Base-by-base conservation (phyloP, 2,113 vertebrate species). In the Neolamprologus tretocephalus region DNA sequence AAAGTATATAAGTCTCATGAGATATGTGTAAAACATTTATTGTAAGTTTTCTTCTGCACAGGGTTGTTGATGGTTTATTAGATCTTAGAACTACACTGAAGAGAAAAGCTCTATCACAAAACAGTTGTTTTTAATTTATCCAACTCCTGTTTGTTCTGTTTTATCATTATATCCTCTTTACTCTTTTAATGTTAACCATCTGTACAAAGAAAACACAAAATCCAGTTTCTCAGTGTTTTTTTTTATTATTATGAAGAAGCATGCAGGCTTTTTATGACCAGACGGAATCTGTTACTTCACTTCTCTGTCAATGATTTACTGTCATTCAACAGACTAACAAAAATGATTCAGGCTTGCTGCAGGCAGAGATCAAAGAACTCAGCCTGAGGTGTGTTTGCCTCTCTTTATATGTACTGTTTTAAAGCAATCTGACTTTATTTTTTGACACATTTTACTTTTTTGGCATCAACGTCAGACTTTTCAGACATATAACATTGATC, bases 221-320 rank as follows among this genome's bases (percentile, higher is more conserved):
- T 42, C 14, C 4, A 26, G 14, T 23, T 26, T 45, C 40, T 73
- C 40, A 28, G 12, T 45, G 8, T 1, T 3, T 4, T 42, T 8
- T 40, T 35, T 13, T 58, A 1, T 71, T 73, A 8, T 78, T 49
- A 19, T 49, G 45, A 78, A 31, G 73, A 78, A 78, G 28, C 16
- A 78, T 45, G 3, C 0, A 0, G 26, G 26, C 9, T 31, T 78
- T 78, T 78, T 49, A n/a, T 49, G 26, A 49, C 42, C 4, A 78
- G 45, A 31, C 1, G 4, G 73, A 78, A 5, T 78, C 45, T 49
- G 1, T 49, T 78, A n/a, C 16, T 51, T 12, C 0, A 51, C 42
- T 12, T 49, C 23, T n/a, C 45, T 51, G 73, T 78, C 45, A 78
- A 78, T 78, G 26, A 75, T 75, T 78, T 49, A 49, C 42, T 78